Base-by-base conservation (phyloP, 2,113 vertebrate genomes). In the Scortum barcoo region DNA sequence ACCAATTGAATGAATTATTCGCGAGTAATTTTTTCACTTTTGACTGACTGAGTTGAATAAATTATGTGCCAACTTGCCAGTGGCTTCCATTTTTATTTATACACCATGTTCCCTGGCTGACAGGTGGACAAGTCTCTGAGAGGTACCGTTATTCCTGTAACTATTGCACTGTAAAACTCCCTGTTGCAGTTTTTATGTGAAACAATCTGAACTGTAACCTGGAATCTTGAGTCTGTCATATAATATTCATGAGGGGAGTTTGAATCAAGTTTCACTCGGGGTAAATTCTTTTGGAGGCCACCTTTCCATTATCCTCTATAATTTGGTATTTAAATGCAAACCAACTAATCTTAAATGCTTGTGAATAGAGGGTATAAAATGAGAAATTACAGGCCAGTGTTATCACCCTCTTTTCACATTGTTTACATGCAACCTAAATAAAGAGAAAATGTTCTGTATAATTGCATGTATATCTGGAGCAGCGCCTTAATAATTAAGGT, bases 371-470 rank as follows among this genome's bases (percentile, higher is more conserved):
- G 26, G n/a, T 73, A 10, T 58, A 42, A 80, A 82, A 83, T 66
- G 42, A 85, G 33, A 57, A 74, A 74, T 63, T 68, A 68, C 67
- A 38, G 63, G 22, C n/a, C 70, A 44, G 17, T 46, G n/a, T 61
- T 57, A 51, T 76, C 78, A 68, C 42, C 65, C 71, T 87, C 53
- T 58, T 38, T 13, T 5, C 48, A 71, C 42, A 50, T 50, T 80
- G 81, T 81, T 85, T 85, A 83, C 80, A 81, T 48, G 54, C 54
- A 72, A 28, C 54, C 53, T 75, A 57, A 92, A 91, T 77, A 69
- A 65, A 79, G 83, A 72, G 78, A 74, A 79, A 74, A 66, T 82
- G 58, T 66, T 58, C 75, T 74, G 76, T 62, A 58, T 86, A 82
- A 86, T 89, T 90, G 70, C 62, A 69, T 76, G 76, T 48, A 67